Evolutionary conservation across 2,797 vertebrate species (phyloP).

Genomic region (Galago senegalensis): DNA sequence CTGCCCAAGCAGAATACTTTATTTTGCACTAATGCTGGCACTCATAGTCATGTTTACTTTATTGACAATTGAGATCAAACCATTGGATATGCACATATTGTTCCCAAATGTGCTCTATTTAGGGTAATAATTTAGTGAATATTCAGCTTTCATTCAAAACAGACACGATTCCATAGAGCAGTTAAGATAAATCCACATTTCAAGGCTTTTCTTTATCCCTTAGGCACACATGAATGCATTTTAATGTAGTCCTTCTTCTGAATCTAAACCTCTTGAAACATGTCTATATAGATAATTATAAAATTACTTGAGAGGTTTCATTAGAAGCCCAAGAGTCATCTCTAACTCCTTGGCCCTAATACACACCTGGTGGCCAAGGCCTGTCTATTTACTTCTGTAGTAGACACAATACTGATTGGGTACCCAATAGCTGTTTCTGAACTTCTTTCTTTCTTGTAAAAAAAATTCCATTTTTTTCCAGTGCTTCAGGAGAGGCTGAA

Average conservation of each 20-base stretch:
- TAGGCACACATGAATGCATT: neutral
- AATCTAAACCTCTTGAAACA: slow-evolving; percentile 31
- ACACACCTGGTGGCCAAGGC: neutral
- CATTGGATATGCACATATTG: slow-evolving; percentile 63
- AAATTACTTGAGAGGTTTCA: neutral
- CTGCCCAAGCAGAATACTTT: slow-evolving; percentile 67
- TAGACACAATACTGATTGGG: neutral
- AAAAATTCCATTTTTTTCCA: slow-evolving; percentile 25
- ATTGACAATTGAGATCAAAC: slow-evolving; percentile 72
- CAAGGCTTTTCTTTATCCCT: slow-evolving; percentile 60
- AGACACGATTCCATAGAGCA: slow-evolving; percentile 63
- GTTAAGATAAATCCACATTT: slow-evolving; percentile 66
- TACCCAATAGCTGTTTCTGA: neutral
- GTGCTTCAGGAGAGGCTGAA: neutral
- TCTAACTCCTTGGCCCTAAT: neutral
- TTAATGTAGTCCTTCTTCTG: neutral
- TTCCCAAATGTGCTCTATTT: slow-evolving; percentile 74
- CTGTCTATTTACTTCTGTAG: neutral
- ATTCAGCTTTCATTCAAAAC: slow-evolving; percentile 73
- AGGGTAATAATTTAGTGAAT: slow-evolving; percentile 58
- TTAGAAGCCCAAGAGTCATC: neutral
- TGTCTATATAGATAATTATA: neutral
- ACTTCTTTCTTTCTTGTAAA: slow-evolving; percentile 18
- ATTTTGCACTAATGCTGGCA: slow-evolving; percentile 71
- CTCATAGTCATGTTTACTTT: slow-evolving; percentile 66